phyloP scores from a whole-genome alignment of 2,113 vertebrate genomes.

The Centropus unirufus region DNA sequence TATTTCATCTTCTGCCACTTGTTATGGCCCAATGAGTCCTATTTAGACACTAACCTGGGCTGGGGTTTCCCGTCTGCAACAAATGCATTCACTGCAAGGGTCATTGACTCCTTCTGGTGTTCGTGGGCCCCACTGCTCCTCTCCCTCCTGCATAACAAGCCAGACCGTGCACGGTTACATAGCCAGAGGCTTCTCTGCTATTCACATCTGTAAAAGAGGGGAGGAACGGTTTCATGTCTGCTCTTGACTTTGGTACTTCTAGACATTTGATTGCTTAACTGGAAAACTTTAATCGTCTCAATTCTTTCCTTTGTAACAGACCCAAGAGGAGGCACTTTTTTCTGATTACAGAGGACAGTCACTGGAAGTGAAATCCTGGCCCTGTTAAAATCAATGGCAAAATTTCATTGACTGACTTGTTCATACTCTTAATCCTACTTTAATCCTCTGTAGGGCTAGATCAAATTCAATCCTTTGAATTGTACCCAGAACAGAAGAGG shows the following conservation, averaged over 20 bases:
- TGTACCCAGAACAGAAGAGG: neutral
- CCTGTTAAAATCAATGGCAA: constrained; percentile 16
- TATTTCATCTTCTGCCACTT: neutral
- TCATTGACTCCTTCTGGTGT: fast-evolving
- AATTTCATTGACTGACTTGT: neutral
- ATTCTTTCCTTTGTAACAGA: neutral
- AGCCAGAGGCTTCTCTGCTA: neutral
- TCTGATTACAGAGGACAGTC: neutral
- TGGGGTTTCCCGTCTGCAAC: neutral
- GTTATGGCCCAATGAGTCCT: neutral
- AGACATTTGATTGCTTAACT: neutral
- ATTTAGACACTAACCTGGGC: neutral
- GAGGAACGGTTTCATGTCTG: neutral
- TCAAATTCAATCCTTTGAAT: constrained; percentile 5
- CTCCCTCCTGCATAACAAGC: neutral
- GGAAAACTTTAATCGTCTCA: constrained; percentile 9
- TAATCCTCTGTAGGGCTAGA: constrained; percentile 21
- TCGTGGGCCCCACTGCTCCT: fast-evolving
- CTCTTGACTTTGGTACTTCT: neutral
- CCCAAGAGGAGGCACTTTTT: neutral
- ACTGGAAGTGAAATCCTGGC: neutral
- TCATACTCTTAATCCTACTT: constrained; percentile 34
- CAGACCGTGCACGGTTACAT: neutral
- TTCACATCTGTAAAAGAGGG: neutral
- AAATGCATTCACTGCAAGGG: fast-evolving